A percentile compares a stretch with the other conserved stretches of the same genome.
Conservation (phyloP, 2,113 vertebrate species). For the Oplegnathus fasciatus region DNA sequence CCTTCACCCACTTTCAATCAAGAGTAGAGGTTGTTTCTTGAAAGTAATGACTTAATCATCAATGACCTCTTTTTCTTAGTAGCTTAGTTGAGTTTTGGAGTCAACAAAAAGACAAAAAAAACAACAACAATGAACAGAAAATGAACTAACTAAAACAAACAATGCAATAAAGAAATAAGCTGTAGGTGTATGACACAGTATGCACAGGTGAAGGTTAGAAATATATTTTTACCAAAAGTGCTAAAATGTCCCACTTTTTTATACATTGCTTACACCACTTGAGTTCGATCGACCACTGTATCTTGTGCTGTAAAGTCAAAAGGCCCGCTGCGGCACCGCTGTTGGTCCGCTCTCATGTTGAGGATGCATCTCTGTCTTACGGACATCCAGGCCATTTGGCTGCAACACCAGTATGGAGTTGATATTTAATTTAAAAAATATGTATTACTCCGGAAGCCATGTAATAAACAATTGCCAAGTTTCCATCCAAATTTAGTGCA, state of each 20-base stretch:
- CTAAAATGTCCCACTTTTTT: neutral
- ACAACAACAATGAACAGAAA: neutral
- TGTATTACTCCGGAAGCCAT: too few relatives aligned
- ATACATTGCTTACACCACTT: too few relatives aligned
- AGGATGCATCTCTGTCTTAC: neutral
- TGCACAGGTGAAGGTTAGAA: neutral
- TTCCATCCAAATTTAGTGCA: neutral
- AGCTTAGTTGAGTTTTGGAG: neutral
- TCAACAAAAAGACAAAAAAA: neutral
- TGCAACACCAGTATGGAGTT: too few relatives aligned
- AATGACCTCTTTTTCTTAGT: too few relatives aligned
- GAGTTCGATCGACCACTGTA: too few relatives aligned
- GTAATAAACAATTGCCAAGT: neutral
- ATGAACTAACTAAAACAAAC: neutral
- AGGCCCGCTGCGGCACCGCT: neutral
- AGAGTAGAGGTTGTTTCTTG: too few relatives aligned
- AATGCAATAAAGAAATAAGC: neutral
- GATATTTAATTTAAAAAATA: too few relatives aligned
- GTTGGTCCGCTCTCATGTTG: neutral
- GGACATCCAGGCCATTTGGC: too few relatives aligned
- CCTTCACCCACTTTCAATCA: neutral
- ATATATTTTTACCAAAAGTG: neutral
- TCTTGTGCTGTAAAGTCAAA: too few relatives aligned
- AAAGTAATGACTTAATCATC: neutral
- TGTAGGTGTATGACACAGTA: neutral